These are phyloP conservation scores for Drosophila meridiana DNA, from an alignment of 2,888 invertebrate species.

Conservation along the genomic window DNA sequence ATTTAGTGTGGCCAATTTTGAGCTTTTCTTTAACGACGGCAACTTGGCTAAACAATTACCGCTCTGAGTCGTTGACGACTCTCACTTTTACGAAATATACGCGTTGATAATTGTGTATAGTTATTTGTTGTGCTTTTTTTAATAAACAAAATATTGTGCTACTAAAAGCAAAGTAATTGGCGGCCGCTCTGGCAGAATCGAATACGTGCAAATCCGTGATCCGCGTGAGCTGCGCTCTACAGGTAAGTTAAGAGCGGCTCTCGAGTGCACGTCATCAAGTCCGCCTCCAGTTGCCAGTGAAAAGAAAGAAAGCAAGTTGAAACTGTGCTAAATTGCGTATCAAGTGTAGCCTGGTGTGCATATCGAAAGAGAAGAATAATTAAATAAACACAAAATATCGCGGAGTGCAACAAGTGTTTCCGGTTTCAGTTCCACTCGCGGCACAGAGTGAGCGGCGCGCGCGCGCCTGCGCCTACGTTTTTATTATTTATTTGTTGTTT, in stretches of 20 bases:
- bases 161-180: conserved; percentile 6
- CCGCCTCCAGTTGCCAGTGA: conserved; percentile 15
- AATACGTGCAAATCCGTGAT: conserved; percentile 4
- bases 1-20: not conserved
- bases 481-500: not conserved
- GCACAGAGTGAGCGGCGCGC: conserved; percentile 16
- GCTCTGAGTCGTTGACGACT: conserved; percentile 29
- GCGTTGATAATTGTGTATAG: conserved; percentile 5
- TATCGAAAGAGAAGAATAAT: conserved; percentile 7
- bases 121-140: not conserved
- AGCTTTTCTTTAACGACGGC: not conserved
- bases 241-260: conserved; percentile 60
- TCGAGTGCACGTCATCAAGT: conserved; percentile 57
- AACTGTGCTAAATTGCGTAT: conserved; percentile 6
- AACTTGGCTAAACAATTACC: not conserved
- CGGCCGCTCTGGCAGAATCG: conserved; percentile 12
- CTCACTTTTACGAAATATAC: conserved; percentile 13
- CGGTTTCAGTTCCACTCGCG: conserved; percentile 18
- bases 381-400: conserved; percentile 2
- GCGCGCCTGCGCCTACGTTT: conserved; percentile 62
- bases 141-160: not conserved
- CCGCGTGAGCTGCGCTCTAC: conserved; percentile 4
- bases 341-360: conserved; percentile 10
- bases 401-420: conserved; percentile 48
- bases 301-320: conserved; percentile 45